These are phyloP conservation scores for Euwallacea similis DNA, from an alignment of 1,140 invertebrate species.

Conservation along the genomic window DNA sequence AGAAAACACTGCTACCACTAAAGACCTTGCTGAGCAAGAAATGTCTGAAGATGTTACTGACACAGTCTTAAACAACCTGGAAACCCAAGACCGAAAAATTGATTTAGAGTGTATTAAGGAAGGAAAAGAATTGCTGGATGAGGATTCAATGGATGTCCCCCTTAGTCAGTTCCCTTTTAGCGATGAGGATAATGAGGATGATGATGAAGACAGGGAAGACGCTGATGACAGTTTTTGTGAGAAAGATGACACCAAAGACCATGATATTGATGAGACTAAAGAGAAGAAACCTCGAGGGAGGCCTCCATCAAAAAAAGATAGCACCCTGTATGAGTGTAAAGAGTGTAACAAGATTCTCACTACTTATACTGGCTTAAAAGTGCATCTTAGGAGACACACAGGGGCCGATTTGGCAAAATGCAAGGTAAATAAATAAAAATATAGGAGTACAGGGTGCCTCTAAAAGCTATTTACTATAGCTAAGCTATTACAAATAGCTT, in stretches of 20 bases:
- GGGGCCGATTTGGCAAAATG: constrained; percentile 45
- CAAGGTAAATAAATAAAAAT: constrained; percentile 37
- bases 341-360: constrained; percentile 48
- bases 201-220: constrained; percentile 24
- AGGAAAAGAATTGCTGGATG: constrained; percentile 11
- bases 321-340: constrained; percentile 46
- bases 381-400: constrained; percentile 49
- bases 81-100: constrained; percentile 7
- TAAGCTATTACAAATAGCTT: too few relatives aligned
- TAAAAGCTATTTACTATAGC: too few relatives aligned
- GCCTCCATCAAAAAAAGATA: constrained; percentile 34
- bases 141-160: constrained; percentile 36
- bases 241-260: constrained; percentile 19
- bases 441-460: too few relatives aligned
- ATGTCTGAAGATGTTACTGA: constrained; percentile 8
- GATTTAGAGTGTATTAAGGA: not conserved
- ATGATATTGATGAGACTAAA: constrained; percentile 14
- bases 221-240: constrained; percentile 31
- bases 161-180: constrained; percentile 40
- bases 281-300: constrained; percentile 22
- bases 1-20: constrained; percentile 16
- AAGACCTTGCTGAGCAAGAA: constrained; percentile 9
- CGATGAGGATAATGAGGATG: constrained; percentile 40
- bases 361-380: constrained; percentile 45
- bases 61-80: not conserved